phyloP scores from a whole-genome alignment of 2,113 vertebrate species.

The Anguilla rostrata region DNA sequence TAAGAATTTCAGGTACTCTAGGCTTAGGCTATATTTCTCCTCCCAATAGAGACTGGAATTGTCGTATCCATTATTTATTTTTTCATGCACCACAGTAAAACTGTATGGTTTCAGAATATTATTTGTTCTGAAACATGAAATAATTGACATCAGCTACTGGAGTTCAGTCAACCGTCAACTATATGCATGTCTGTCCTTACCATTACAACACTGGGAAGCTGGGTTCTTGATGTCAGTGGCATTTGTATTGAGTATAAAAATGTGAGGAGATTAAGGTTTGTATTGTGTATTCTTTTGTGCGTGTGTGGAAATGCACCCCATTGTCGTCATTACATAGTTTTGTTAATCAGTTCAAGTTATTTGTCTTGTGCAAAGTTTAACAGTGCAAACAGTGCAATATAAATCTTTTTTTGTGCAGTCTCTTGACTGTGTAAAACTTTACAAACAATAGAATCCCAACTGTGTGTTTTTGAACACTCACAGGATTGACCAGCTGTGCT shows the following conservation, averaged over 20 bases:
- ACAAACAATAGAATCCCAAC: too few relatives aligned
- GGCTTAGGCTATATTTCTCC: not conserved
- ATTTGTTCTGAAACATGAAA: not conserved
- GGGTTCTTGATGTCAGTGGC: not conserved
- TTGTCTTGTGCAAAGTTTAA: too few relatives aligned
- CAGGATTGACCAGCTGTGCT: not conserved
- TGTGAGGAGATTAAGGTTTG: not conserved
- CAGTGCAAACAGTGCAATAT: too few relatives aligned
- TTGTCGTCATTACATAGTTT: not conserved
- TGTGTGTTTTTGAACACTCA: not conserved
- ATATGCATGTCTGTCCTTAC: not conserved
- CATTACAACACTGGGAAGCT: not conserved
- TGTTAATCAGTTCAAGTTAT: not conserved
- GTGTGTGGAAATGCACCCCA: not conserved
- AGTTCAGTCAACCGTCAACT: not conserved
- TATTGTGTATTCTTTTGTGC: not conserved
- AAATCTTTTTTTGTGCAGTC: too few relatives aligned
- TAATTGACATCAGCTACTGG: not conserved
- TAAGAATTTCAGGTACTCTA: not conserved
- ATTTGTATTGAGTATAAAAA: not conserved
- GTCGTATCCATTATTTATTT: too few relatives aligned
- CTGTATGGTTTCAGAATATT: not conserved
- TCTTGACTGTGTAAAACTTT: too few relatives aligned
- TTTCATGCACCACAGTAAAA: not conserved
- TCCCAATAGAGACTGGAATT: too few relatives aligned